phyloP scores from a whole-genome alignment of 2,888 invertebrate genomes.

The Lymantria dispar region DNA sequence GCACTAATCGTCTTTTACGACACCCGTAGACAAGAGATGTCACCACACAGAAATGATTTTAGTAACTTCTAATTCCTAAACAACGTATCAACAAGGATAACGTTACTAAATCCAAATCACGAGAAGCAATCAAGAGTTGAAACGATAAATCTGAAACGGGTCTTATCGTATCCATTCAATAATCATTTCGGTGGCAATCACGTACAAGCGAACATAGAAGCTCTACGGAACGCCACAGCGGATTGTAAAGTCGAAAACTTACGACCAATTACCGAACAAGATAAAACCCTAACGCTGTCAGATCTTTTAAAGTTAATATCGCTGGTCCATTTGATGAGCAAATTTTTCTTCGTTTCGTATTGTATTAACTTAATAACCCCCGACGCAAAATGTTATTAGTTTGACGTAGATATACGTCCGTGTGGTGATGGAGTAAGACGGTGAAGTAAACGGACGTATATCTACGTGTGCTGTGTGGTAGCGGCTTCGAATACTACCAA shows the following conservation, averaged over 20 bases:
- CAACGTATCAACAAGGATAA: background rate
- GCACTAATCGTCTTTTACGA: no score
- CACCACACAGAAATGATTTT: no score
- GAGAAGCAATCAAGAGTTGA: conserved; percentile 28
- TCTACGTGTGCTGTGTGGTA: no score
- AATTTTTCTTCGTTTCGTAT: conserved; percentile 8
- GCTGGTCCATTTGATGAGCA: conserved; percentile 36
- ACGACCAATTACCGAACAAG: conserved; percentile 66
- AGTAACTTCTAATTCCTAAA: conserved; percentile 2
- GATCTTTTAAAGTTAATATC: conserved; percentile 44
- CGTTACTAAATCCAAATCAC: conserved; percentile 7
- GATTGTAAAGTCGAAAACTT: conserved; percentile 59
- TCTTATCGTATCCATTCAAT: conserved; percentile 49
- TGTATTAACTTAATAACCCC: no score
- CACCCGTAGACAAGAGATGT: no score
- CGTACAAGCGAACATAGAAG: conserved; percentile 54
- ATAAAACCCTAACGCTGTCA: conserved; percentile 62
- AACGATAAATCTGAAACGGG: conserved; percentile 31
- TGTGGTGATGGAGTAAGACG: no score
- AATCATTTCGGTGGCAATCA: conserved; percentile 50
- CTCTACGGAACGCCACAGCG: conserved; percentile 41
- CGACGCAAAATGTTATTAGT: no score
- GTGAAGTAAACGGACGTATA: no score
- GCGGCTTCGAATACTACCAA: no score
- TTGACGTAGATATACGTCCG: no score